Evolutionary conservation across 2,113 vertebrate genomes (phyloP).

Genomic region (Triplophysa rosa): DNA sequence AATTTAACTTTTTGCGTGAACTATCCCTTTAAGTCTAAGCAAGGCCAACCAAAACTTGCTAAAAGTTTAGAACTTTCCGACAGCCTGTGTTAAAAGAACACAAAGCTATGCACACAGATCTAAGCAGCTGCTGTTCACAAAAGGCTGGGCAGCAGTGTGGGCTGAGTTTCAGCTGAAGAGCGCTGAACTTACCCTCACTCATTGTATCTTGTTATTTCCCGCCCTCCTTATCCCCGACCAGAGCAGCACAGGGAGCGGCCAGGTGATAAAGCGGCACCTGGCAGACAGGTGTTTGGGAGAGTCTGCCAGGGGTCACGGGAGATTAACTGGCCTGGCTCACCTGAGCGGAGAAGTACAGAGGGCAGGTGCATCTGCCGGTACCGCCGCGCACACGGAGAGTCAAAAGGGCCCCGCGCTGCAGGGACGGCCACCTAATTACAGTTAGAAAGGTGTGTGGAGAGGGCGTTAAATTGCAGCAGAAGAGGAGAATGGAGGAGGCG

Average conservation of each 20-base stretch:
- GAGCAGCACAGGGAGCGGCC: conserved; percentile 26
- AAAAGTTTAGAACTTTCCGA: neutral
- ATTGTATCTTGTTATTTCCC: conserved; percentile 44
- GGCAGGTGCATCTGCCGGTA: conserved; percentile 53
- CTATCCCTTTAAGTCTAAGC: too few species aligned
- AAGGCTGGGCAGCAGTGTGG: conserved; percentile 42
- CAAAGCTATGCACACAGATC: conserved; percentile 28
- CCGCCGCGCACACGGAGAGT: neutral
- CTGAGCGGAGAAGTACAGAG: conserved; percentile 34
- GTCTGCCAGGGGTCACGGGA: conserved; percentile 47
- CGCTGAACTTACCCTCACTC: conserved; percentile 48
- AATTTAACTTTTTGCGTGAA: too few species aligned
- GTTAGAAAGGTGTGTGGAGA: conserved; percentile 38
- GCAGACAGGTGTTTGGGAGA: conserved; percentile 54
- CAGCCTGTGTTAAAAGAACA: neutral
- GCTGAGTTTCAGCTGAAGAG: conserved; percentile 40
- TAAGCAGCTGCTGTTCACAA: conserved; percentile 54
- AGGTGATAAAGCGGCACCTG: conserved; percentile 52
- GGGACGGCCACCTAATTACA: conserved; percentile 50
- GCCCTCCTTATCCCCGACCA: conserved; percentile 36
- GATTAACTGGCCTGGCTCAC: conserved; percentile 52
- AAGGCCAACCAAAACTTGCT: neutral
- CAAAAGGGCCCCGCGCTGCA: conserved; percentile 16
- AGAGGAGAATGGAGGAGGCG: conserved; percentile 43
- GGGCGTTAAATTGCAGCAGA: conserved; percentile 45